phyloP scores from a whole-genome alignment of 2,888 invertebrate genomes.

The Trachelus stipa region DNA sequence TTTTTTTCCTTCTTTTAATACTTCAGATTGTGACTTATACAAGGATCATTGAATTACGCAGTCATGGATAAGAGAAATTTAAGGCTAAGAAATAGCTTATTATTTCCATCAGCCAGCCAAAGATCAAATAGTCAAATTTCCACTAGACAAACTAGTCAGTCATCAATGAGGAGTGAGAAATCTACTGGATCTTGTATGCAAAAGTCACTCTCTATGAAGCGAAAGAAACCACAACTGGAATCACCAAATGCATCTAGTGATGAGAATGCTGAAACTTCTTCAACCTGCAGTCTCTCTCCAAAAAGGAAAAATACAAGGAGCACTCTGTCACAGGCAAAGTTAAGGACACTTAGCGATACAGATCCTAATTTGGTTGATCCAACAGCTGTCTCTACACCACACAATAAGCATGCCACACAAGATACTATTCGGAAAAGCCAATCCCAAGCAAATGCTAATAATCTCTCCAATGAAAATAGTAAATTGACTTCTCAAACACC shows the following conservation, averaged over 20 bases:
- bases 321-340: neutral
- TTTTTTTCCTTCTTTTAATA: neutral
- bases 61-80: conserved; percentile 41
- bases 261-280: conserved; percentile 7
- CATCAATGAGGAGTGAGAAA: conserved; percentile 17
- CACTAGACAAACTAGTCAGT: conserved; percentile 6
- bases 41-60: neutral
- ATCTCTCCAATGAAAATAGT: neutral
- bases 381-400: neutral
- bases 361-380: neutral
- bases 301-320: neutral
- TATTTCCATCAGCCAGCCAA: conserved; percentile 14
- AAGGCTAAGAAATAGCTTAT: conserved; percentile 27
- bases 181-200: conserved; percentile 26
- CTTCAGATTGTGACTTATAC: neutral
- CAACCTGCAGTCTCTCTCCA: neutral
- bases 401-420: neutral
- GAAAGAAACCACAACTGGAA: conserved; percentile 10
- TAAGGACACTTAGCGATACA: neutral
- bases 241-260: neutral
- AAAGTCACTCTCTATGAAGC: conserved; percentile 10
- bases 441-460: neutral
- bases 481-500: neutral
- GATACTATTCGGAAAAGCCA: neutral
- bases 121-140: conserved; percentile 18